Base-by-base conservation (phyloP, 1,140 invertebrate species). In the Calephelis nemesis region DNA sequence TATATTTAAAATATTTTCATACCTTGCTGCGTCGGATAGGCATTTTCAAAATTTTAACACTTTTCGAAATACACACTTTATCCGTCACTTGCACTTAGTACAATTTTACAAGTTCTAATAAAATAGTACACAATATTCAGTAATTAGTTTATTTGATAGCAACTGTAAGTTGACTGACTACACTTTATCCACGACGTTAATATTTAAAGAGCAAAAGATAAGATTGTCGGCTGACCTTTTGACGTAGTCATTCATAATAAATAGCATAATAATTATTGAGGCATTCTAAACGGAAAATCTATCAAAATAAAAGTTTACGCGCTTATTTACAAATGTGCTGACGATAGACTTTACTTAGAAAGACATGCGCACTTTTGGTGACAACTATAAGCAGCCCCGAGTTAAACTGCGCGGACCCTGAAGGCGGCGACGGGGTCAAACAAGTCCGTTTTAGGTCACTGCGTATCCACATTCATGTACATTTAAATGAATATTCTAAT, bases 131-230 rank as follows among this genome's bases (percentile, higher is more conserved):
- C 65, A 67, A 40, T n/a, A 47, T 30, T 30, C 3, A 30, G 19
- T 58, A 42, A 66, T 58, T 54, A 70, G 68, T 76, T 74, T 70
- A 69, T 82, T 80, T 75, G 78, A 76, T 75, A 75, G 70, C 74
- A 66, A 84, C 81, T 82, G 68, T 64, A 69, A 74, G 75, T 85
- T 82, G 84, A 90, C 88, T 89, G 86, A 88, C 84, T 89, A 85
- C 73, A 78, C 74, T 82, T 76, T 74, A 82, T 82, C 80, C 75
- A 81, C 79, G 82, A 79, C 87, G 83, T 83, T 87, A 88, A 88
- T 85, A 91, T 91, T 82, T 91, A 89, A 88, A 89, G 79, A 83
- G 82, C 78, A 80, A 79, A 79, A 68, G 88, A 91, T 91, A 89
- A 91, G 86, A 91, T 87, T 84, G 83, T 76, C 80, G 74, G 72